A percentile compares a stretch with the other conserved stretches of the same genome.
Evolutionary conservation across 2,113 vertebrate genomes (phyloP).

Genomic region (Thunnus thynnus): DNA sequence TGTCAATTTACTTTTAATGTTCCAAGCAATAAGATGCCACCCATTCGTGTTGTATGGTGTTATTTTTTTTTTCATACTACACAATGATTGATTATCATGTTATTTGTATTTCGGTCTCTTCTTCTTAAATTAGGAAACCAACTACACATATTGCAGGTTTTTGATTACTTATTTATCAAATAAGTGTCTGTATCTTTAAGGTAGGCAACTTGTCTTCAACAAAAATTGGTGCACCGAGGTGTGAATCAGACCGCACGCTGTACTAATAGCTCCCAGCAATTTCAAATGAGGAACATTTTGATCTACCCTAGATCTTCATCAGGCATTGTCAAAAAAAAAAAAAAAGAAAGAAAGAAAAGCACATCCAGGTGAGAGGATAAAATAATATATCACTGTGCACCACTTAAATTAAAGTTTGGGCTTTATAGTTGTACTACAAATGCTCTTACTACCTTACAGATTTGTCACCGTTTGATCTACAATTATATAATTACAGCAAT

Average conservation of each 20-base stretch:
- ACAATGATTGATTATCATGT: not conserved
- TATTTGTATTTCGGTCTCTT: conserved; percentile 21
- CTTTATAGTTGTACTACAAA: conserved; percentile 19
- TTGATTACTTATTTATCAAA: conserved; percentile 25
- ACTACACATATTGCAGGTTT: not conserved
- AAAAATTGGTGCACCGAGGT: not conserved
- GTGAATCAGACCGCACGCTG: not conserved
- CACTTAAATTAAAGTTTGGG: conserved; percentile 7
- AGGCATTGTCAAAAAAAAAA: no score
- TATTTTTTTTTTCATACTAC: not conserved
- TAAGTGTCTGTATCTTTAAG: conserved; percentile 11
- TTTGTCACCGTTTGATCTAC: conserved; percentile 8
- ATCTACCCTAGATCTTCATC: no score
- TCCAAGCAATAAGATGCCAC: not conserved
- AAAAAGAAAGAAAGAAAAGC: no score
- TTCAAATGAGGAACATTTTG: no score
- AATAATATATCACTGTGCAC: conserved; percentile 18
- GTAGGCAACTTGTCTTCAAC: not conserved
- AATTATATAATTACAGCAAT: conserved; percentile 36
- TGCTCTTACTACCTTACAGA: conserved; percentile 11
- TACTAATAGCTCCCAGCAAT: no score
- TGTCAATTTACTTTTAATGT: conserved; percentile 30
- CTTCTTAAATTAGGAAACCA: not conserved
- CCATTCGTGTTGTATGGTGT: not conserved
- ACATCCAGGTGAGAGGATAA: not conserved